Evolutionary conservation across 2,888 invertebrate genomes (phyloP).

Genomic region (Nomada ferruginata): DNA sequence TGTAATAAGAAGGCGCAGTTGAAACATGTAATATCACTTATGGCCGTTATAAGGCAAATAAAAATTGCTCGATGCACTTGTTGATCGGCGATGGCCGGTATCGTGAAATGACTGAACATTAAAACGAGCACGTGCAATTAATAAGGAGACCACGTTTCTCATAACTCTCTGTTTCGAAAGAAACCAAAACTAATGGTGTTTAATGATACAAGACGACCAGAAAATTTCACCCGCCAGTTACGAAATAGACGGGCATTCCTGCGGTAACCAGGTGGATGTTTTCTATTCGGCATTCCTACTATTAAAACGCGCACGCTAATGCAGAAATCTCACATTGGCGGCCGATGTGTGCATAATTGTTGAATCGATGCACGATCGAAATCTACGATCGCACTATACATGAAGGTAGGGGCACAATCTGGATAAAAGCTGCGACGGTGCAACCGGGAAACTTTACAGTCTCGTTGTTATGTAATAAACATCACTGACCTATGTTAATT

Average conservation of each 20-base stretch:
- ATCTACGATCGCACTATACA: background rate
- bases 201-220: conserved; percentile 44
- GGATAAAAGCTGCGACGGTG: background rate
- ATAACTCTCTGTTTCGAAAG: conserved; percentile 1
- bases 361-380: conserved; percentile 17
- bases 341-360: background rate
- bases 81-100: background rate
- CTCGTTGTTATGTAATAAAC: conserved; percentile 39
- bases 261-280: conserved; percentile 11
- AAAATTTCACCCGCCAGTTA: conserved; percentile 48
- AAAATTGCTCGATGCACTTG: no score
- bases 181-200: conserved; percentile 26
- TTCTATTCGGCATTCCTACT: conserved; percentile 29
- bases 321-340: conserved; percentile 26
- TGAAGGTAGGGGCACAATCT: no score
- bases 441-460: background rate
- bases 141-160: background rate
- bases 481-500: conserved; percentile 60
- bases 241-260: conserved; percentile 30
- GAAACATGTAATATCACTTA: background rate
- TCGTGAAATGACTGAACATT: background rate
- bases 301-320: conserved; percentile 19
- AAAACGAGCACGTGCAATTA: background rate
- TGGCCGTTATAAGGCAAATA: no score
- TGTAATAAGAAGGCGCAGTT: no score